phyloP scores from a whole-genome alignment of 2,113 vertebrate genomes.

The Perca schrenkii region DNA sequence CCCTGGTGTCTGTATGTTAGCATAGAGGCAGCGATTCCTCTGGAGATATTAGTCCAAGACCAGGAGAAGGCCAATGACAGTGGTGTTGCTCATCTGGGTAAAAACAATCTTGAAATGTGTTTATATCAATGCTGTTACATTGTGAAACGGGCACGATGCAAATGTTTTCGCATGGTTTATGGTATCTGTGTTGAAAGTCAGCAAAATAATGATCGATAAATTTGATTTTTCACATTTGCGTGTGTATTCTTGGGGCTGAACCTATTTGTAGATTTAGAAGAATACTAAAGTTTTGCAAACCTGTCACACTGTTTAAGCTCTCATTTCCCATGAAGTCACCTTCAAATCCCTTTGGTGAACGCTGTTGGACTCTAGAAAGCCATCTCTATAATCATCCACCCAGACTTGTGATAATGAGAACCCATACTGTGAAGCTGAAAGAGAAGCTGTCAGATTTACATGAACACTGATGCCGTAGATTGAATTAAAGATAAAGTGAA shows the following conservation, averaged over 20 bases:
- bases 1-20: neutral
- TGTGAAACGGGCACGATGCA: neutral
- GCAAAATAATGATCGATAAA: neutral
- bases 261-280: neutral
- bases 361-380: conserved; percentile 24
- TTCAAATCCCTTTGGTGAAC: neutral
- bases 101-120: neutral
- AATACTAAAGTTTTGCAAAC: neutral
- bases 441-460: conserved; percentile 41
- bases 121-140: neutral
- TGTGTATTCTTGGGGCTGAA: neutral
- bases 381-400: conserved; percentile 9
- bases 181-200: neutral
- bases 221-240: neutral
- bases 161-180: neutral
- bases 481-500: conserved; percentile 21
- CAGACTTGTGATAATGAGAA: conserved; percentile 65
- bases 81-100: neutral
- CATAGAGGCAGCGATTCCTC: neutral
- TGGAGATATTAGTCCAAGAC: neutral
- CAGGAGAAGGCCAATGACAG: neutral
- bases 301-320: neutral
- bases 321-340: neutral
- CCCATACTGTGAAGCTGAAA: conserved; percentile 43
- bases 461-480: conserved; percentile 18